Evolutionary conservation across 1,140 invertebrate genomes (phyloP), one percentile per base, ranked within the genome.

Genomic region (Apis laboriosa): DNA sequence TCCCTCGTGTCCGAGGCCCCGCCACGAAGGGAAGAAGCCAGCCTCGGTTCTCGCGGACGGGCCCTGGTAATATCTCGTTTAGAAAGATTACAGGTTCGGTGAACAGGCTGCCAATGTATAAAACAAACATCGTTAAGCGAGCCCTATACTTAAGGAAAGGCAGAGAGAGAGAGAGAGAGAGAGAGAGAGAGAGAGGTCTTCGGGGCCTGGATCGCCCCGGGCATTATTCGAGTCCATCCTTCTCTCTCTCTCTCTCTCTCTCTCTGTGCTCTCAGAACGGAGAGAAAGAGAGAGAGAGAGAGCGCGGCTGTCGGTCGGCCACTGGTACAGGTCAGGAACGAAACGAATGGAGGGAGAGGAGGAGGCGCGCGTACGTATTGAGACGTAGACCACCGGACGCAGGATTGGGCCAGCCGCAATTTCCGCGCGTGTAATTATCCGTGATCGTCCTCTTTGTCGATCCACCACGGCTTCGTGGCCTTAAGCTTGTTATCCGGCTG

Each of bases 111-210:
- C 93, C 93, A 94, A 94, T 94, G 93, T 94, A 95, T 94, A 94
- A 94, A 94, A 94, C 94, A 94, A 94, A 94, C 94, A 95, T 94
- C 92, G 93, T 94, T 94, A 94, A 94, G 90, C 91, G 90, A 93
- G 90, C 92, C 93, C 93, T 93, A 93, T 93, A 93, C 93, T 94
- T 94, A 94, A 8, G n/a, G n/a, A 94, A 43, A 7, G 34, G 91
- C 87, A 84, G 85, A 24, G n/a, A 24, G 11, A 17, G 60, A 24
- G 11, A 24, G 60, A n/a, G 64, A 5, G 4, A 60, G 71, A n/a
- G 64, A 5, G 4, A 60, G 71, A 49, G 17, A 19, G 34, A 7
- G 4, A 43, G 34, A 0, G 34, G 72, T 53, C 15, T 28, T 74
- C 24, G 7, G 53, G 19, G 55, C 53, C 55, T 43, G 24, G 17